These are phyloP conservation scores for Sebastes glaucus DNA, from an alignment of 2,797 vertebrate species.

Conservation along the genomic window DNA sequence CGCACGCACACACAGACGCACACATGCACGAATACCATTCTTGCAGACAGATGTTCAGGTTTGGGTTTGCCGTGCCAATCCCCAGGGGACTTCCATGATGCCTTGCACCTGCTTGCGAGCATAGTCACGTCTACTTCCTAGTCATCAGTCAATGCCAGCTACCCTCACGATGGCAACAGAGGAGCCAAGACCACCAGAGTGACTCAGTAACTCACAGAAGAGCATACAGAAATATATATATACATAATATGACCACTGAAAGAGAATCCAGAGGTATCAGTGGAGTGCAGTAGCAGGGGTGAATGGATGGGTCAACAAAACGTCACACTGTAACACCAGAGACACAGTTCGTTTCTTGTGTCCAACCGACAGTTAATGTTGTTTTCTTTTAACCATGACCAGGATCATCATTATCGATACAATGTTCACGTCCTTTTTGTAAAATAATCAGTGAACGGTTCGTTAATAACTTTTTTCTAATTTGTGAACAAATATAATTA, in stretches of 20 bases:
- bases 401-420: too few species aligned
- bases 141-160: slow-evolving; percentile 50
- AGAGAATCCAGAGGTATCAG: too few species aligned
- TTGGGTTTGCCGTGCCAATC: slow-evolving; percentile 16
- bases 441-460: too few species aligned
- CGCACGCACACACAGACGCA: not conserved
- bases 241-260: not conserved
- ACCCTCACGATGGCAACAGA: not conserved
- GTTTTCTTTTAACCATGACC: not conserved
- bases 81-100: slow-evolving; percentile 47
- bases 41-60: slow-evolving; percentile 62
- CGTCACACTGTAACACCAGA: not conserved
- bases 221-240: not conserved
- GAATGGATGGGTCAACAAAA: not conserved
- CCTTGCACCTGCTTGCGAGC: slow-evolving; percentile 61
- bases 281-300: not conserved
- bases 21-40: not conserved
- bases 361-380: not conserved
- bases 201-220: not conserved
- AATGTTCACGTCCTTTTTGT: too few species aligned
- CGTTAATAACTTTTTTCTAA: too few species aligned
- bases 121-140: slow-evolving; percentile 40
- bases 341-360: not conserved
- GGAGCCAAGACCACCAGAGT: slow-evolving; percentile 16
- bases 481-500: too few species aligned